Evolutionary conservation across 2,797 vertebrate species (phyloP).

Genomic region (Sebastolobus alascanus): DNA sequence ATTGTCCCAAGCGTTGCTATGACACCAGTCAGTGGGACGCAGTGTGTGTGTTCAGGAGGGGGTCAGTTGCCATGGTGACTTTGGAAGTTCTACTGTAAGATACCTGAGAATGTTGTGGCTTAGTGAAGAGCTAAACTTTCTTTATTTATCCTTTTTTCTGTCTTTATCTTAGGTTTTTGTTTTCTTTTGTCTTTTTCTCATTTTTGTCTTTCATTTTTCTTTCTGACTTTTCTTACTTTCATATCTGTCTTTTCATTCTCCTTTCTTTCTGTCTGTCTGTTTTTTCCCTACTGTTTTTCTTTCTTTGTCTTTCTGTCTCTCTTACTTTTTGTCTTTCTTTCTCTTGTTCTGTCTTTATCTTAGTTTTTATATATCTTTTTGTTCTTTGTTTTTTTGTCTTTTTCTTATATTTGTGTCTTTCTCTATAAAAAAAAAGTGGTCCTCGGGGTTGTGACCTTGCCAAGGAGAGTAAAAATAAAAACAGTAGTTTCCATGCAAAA

Average conservation of each 20-base stretch:
- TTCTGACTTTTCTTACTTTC: background rate
- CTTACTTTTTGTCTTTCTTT: background rate
- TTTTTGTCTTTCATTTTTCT: too few species aligned
- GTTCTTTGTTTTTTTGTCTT: background rate
- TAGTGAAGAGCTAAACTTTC: background rate
- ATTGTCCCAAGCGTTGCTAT: slow-evolving; percentile 73
- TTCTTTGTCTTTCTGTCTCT: background rate
- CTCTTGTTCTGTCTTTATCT: background rate
- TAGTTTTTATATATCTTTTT: background rate
- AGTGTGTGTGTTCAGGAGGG: slow-evolving; percentile 13
- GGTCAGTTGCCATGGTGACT: slow-evolving; percentile 70
- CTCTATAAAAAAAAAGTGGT: too few species aligned
- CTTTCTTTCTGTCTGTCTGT: too few species aligned
- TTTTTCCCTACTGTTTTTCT: background rate
- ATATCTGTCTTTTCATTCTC: background rate
- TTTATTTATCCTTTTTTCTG: background rate
- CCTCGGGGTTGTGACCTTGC: too few species aligned
- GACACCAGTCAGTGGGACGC: slow-evolving; percentile 58
- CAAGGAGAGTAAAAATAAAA: too few species aligned
- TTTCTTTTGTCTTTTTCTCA: background rate
- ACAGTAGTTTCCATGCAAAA: too few species aligned
- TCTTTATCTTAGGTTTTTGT: background rate
- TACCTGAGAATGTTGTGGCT: slow-evolving; percentile 66
- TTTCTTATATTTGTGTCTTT: too few species aligned
- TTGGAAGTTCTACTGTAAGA: slow-evolving; percentile 48